These are phyloP conservation scores for Mesoclemmys tuberculata DNA, from an alignment of 2,113 vertebrate genomes.

Conservation along the genomic window DNA sequence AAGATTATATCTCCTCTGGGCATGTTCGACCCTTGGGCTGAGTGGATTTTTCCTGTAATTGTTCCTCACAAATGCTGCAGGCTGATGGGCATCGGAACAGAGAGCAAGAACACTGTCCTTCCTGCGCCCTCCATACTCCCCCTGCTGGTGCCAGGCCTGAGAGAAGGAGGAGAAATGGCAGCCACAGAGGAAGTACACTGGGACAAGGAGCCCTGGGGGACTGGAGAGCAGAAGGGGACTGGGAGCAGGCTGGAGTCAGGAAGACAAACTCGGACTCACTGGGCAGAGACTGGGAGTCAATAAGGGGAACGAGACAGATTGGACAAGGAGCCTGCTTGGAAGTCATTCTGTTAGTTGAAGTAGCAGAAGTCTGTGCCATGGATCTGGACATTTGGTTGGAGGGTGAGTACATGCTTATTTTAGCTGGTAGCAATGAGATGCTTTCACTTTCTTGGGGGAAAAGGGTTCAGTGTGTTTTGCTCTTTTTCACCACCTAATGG, in stretches of 20 bases:
- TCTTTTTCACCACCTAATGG: not conserved
- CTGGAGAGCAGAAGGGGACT: rapidly evolving
- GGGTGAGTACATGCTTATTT: not conserved
- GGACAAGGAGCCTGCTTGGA: not conserved
- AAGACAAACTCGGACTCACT: not conserved
- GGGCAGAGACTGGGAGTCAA: not conserved
- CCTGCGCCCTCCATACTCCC: no score
- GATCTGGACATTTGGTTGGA: not conserved
- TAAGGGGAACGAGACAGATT: not conserved
- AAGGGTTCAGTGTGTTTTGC: not conserved
- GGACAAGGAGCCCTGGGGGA: not conserved
- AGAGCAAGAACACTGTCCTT: no score
- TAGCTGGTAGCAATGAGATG: not conserved
- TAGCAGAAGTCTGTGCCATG: not conserved
- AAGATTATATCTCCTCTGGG: not conserved
- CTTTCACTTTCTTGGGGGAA: not conserved
- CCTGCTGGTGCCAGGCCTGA: not conserved
- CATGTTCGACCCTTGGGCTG: not conserved
- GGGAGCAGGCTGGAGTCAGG: not conserved
- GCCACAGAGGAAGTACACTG: not conserved
- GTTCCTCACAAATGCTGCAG: no score
- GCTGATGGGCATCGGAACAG: no score
- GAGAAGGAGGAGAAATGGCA: not conserved
- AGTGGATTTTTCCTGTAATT: not conserved
- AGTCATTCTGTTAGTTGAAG: not conserved